These are phyloP conservation scores for Sander lucioperca DNA, from an alignment of 2,113 vertebrate genomes.

Conservation along the genomic window DNA sequence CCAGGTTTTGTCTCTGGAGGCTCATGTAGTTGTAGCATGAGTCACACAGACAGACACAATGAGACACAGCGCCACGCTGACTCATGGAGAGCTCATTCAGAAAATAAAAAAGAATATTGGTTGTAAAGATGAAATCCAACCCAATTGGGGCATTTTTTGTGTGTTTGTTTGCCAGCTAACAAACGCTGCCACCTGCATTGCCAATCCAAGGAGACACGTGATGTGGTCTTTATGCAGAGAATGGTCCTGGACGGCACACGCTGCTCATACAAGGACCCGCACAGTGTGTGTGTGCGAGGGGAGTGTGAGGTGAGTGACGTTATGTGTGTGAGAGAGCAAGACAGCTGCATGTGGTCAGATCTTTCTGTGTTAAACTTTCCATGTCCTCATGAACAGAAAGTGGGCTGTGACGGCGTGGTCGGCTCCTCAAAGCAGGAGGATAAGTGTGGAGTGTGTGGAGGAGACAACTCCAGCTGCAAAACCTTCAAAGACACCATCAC, in stretches of 20 bases:
- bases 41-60: slow-evolving; percentile 62
- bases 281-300: slow-evolving; percentile 94
- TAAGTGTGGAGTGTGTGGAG: slow-evolving; percentile 96
- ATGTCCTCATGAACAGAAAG: slow-evolving; percentile 87
- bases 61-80: slow-evolving; percentile 37
- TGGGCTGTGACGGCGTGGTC: slow-evolving; percentile 95
- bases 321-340: neutral
- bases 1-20: slow-evolving; percentile 69
- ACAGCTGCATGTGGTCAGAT: neutral
- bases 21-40: slow-evolving; percentile 65
- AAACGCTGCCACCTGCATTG: slow-evolving; percentile 96
- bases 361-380: slow-evolving; percentile 11
- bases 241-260: slow-evolving; percentile 92
- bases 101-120: slow-evolving; percentile 20
- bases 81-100: slow-evolving; percentile 50
- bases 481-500: slow-evolving; percentile 93
- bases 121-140: slow-evolving; percentile 37
- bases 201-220: slow-evolving; percentile 90
- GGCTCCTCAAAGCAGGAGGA: slow-evolving; percentile 95
- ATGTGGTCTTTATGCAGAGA: slow-evolving; percentile 92
- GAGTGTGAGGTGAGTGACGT: slow-evolving; percentile 90
- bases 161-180: slow-evolving; percentile 85
- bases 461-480: slow-evolving; percentile 95
- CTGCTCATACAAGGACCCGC: slow-evolving; percentile 96
- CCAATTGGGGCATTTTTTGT: slow-evolving; percentile 15